These are phyloP conservation scores for Puntigrus tetrazona DNA, from an alignment of 2,113 vertebrate genomes.

Conservation along the genomic window DNA sequence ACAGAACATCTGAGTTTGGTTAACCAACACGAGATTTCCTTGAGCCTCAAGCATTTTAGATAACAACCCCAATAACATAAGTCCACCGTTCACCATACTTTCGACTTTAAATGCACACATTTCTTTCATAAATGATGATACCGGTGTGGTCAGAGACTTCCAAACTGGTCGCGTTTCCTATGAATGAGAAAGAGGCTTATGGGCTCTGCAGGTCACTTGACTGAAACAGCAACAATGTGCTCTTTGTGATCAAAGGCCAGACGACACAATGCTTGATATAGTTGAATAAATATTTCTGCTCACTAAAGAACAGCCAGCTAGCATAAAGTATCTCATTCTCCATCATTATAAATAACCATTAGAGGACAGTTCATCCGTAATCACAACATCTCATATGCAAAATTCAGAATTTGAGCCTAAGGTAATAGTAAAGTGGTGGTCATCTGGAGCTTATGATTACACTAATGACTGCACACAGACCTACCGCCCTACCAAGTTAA, in stretches of 20 bases:
- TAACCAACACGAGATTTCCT: neutral
- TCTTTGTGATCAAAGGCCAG: slow-evolving; percentile 44
- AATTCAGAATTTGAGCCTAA: neutral
- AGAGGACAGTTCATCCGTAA: neutral
- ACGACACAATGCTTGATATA: neutral
- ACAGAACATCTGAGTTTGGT: neutral
- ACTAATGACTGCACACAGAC: slow-evolving; percentile 6
- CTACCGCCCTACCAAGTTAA: slow-evolving; percentile 1
- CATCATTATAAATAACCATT: neutral
- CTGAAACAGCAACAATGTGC: slow-evolving; percentile 39
- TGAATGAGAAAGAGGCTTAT: slow-evolving; percentile 38
- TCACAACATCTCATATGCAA: neutral
- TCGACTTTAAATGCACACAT: neutral
- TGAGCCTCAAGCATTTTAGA: neutral
- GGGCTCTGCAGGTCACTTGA: slow-evolving; percentile 48
- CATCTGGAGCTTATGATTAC: slow-evolving; percentile 15
- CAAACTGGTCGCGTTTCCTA: neutral
- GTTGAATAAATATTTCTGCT: slow-evolving; percentile 2
- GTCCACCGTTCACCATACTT: neutral
- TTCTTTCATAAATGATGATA: neutral
- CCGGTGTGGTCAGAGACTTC: neutral
- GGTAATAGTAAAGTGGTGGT: neutral
- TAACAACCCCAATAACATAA: neutral
- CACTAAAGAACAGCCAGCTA: neutral
- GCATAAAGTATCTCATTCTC: neutral